Conservation (phyloP, 1,140 invertebrate species). For the Berghia stephanieae region DNA sequence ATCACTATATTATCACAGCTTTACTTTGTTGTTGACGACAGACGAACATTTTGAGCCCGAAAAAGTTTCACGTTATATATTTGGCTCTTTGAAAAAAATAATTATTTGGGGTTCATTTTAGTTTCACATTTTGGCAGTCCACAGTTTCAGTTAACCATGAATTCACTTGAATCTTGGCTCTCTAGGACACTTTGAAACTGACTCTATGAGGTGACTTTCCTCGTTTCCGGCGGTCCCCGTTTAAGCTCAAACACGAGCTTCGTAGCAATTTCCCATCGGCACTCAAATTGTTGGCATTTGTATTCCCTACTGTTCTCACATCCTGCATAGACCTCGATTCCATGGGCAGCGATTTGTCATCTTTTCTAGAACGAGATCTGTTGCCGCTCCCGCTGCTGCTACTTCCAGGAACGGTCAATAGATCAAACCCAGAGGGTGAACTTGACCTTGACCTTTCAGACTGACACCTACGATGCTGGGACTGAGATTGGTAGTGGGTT, state of each 20-base stretch:
- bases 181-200: constrained; percentile 38
- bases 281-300: not conserved
- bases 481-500: no score
- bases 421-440: not conserved
- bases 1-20: no score
- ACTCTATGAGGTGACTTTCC: constrained; percentile 32
- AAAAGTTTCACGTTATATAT: no score
- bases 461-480: not conserved
- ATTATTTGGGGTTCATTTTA: no score
- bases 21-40: no score
- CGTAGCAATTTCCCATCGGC: not conserved
- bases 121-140: no score
- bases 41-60: no score
- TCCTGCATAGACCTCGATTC: constrained; percentile 26
- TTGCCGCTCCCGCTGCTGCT: not conserved
- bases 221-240: constrained; percentile 28
- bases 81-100: no score
- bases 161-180: no score
- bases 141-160: no score
- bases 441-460: not conserved
- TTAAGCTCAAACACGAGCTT: constrained; percentile 36
- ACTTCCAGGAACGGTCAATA: not conserved
- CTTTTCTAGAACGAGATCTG: no score
- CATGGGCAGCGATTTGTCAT: no score
- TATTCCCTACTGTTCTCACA: not conserved